A percentile compares a stretch with the other conserved stretches of the same genome.
These are phyloP conservation scores for Eristalis arbustorum DNA, from an alignment of 2,888 invertebrate genomes.

Conservation along the genomic window DNA sequence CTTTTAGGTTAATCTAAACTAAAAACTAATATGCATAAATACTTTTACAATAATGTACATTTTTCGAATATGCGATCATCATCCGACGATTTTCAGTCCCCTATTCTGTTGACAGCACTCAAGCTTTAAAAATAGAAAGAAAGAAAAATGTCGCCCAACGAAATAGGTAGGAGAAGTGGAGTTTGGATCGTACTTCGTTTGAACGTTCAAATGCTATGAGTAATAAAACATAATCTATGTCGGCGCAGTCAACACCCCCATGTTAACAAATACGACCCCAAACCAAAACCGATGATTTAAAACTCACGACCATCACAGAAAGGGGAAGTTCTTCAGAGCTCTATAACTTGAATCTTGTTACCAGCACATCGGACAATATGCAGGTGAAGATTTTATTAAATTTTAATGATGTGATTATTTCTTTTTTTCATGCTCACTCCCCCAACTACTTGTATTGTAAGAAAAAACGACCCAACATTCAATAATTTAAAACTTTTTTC, in stretches of 20 bases:
- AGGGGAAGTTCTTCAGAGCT: slow-evolving; percentile 57
- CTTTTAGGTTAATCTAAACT: background rate
- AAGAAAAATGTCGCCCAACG: slow-evolving; percentile 35
- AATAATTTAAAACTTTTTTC: slow-evolving; percentile 60
- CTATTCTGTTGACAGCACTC: background rate
- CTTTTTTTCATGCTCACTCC: slow-evolving; percentile 57
- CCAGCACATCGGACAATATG: slow-evolving; percentile 61
- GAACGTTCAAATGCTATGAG: slow-evolving; percentile 40
- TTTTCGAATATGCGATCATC: background rate
- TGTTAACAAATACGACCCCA: slow-evolving; percentile 68
- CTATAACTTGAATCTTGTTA: slow-evolving; percentile 59
- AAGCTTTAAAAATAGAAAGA: slow-evolving; percentile 42
- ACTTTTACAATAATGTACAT: background rate
- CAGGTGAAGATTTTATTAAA: slow-evolving; percentile 71
- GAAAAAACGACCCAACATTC: slow-evolving; percentile 26
- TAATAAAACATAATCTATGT: slow-evolving; percentile 69
- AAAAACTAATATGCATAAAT: background rate
- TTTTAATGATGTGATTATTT: slow-evolving; percentile 70
- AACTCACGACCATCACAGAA: slow-evolving; percentile 44
- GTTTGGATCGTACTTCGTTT: slow-evolving; percentile 9
- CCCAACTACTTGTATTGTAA: slow-evolving; percentile 35
- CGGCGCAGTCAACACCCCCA: slow-evolving; percentile 67
- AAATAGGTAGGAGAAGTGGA: slow-evolving; percentile 12
- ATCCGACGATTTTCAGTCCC: background rate
- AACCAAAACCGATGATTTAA: slow-evolving; percentile 70